Conservation (phyloP, 1,140 invertebrate genomes). For the Chelonus insularis region DNA sequence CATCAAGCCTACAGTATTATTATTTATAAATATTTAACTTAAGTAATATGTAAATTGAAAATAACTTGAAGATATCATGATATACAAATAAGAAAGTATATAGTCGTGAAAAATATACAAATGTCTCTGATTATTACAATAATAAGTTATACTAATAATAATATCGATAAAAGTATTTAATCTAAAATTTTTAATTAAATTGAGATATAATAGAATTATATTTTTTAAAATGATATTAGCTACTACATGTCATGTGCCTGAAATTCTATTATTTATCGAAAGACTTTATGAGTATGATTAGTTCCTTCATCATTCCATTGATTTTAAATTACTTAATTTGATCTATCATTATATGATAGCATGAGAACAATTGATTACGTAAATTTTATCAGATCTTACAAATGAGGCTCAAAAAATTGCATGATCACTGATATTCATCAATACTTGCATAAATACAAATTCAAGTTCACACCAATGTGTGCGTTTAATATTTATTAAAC, state of each 20-base stretch:
- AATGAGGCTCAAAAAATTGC: too few species aligned
- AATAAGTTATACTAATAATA: too few species aligned
- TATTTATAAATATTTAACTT: too few species aligned
- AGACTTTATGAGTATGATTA: neutral
- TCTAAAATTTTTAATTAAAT: neutral
- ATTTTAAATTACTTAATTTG: neutral
- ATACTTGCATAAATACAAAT: neutral
- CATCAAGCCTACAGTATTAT: too few species aligned
- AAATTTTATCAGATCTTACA: neutral
- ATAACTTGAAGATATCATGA: slow-evolving; percentile 10
- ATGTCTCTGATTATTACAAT: slow-evolving; percentile 17
- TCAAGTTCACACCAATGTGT: neutral
- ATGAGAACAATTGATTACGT: neutral
- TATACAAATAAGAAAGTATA: slow-evolving; percentile 3
- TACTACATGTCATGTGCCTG: neutral
- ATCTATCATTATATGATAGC: neutral
- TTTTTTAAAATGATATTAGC: neutral
- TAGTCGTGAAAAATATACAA: slow-evolving; percentile 29
- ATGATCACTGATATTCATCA: neutral
- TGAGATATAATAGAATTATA: neutral
- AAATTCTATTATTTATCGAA: neutral
- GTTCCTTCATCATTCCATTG: neutral
- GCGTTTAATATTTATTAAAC: neutral
- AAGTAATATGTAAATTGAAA: slow-evolving; percentile 1
- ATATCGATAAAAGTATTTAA: too few species aligned